Conservation (phyloP, 2,797 vertebrate species). For the Malurus leucopterus region DNA sequence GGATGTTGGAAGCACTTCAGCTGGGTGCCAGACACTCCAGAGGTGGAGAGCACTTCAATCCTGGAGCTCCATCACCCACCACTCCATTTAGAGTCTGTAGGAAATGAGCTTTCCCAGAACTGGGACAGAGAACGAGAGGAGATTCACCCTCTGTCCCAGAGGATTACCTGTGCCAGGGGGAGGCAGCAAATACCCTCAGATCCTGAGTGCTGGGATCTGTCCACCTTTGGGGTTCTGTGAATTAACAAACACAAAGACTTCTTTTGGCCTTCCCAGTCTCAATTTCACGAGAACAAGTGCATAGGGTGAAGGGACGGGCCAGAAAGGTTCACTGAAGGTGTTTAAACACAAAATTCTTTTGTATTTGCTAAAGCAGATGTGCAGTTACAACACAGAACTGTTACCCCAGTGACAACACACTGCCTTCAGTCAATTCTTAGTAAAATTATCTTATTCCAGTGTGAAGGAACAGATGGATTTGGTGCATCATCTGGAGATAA, state of each 20-base stretch:
- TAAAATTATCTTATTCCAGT: not conserved
- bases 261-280: not conserved
- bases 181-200: rapidly evolving
- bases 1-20: not conserved
- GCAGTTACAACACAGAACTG: not conserved
- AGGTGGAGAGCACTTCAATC: not conserved
- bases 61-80: not conserved
- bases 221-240: not conserved
- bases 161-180: not conserved
- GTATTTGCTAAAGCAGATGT: not conserved
- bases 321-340: not conserved
- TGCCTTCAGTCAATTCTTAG: not conserved
- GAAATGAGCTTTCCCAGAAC: not conserved
- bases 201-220: not conserved
- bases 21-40: not conserved
- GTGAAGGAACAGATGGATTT: not conserved
- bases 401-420: not conserved
- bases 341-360: not conserved
- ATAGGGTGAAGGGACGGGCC: not conserved
- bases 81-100: not conserved
- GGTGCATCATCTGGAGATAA: not conserved
- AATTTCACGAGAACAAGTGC: not conserved
- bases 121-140: not conserved
- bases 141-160: rapidly evolving
- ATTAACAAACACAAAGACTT: too few species aligned